Evolutionary conservation across 2,113 vertebrate species (phyloP).

Genomic region (Tapirus terrestris): DNA sequence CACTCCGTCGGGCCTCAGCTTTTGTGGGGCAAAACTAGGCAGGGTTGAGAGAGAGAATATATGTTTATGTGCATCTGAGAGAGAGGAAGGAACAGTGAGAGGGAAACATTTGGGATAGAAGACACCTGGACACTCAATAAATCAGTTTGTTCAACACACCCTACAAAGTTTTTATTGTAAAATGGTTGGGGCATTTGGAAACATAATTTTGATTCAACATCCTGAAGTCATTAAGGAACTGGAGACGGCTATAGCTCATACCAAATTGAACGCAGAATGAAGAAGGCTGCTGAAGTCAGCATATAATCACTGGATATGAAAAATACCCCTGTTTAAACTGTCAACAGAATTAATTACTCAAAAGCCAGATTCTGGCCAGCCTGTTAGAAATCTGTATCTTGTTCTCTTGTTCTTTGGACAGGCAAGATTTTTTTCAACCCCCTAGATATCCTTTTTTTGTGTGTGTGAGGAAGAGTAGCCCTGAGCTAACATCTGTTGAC

Average conservation of each 20-base stretch:
- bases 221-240: constrained; percentile 75
- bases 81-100: background rate
- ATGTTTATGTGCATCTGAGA: background rate
- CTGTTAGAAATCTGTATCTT: background rate
- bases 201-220: constrained; percentile 62
- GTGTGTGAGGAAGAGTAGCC: too few relatives aligned
- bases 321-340: constrained; percentile 50
- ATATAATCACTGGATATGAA: constrained; percentile 17
- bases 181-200: background rate
- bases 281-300: constrained; percentile 77
- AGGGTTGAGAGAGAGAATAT: constrained; percentile 34
- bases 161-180: background rate
- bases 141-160: background rate
- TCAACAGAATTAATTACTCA: constrained; percentile 58
- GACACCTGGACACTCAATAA: background rate
- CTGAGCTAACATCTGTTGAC: too few relatives aligned
- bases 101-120: background rate
- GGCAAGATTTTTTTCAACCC: background rate
- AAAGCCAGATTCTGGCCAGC: constrained; percentile 51
- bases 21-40: constrained; percentile 97
- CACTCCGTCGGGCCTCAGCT: constrained; percentile 95
- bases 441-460: background rate
- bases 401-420: constrained; percentile 20
- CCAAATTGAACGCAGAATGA: constrained; percentile 43
- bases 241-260: constrained; percentile 43